A percentile compares a stretch with the other conserved stretches of the same genome.
These are phyloP conservation scores for Seira ritae DNA, from an alignment of 2,888 invertebrate genomes.

Conservation along the genomic window DNA sequence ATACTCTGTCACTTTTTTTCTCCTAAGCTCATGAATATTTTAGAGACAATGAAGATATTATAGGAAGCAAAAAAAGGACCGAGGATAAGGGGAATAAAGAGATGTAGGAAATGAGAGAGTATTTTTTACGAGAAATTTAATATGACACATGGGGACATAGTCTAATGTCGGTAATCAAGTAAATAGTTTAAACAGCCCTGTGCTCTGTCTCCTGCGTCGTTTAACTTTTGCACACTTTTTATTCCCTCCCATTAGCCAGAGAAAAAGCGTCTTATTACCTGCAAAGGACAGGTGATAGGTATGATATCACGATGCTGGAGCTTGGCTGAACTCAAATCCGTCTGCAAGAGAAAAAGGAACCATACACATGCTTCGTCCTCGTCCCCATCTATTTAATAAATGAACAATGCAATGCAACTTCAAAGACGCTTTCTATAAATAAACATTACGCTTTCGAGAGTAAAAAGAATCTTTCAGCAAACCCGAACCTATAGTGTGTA, in stretches of 20 bases:
- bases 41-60: slow-evolving; percentile 5
- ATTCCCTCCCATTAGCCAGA: neutral
- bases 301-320: no score
- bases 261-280: neutral
- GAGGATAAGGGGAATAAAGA: neutral
- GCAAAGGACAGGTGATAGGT: no score
- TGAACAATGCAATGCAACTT: no score
- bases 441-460: no score
- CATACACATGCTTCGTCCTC: no score
- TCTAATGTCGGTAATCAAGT: slow-evolving; percentile 57
- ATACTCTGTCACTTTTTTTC: neutral
- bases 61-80: neutral
- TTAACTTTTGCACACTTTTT: slow-evolving; percentile 9
- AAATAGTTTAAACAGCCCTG: slow-evolving; percentile 51
- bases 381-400: no score
- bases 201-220: neutral
- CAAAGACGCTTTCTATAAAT: no score
- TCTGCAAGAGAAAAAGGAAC: no score
- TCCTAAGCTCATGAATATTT: slow-evolving; percentile 34
- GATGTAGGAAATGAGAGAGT: neutral
- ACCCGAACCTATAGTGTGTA: no score
- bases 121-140: slow-evolving; percentile 34
- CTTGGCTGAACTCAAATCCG: no score
- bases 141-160: slow-evolving; percentile 62
- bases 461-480: no score